Percentiles rank a stretch among this genome's conserved stretches.
Conservation (phyloP, 2,113 vertebrate species). For the Acanthochromis polyacanthus region DNA sequence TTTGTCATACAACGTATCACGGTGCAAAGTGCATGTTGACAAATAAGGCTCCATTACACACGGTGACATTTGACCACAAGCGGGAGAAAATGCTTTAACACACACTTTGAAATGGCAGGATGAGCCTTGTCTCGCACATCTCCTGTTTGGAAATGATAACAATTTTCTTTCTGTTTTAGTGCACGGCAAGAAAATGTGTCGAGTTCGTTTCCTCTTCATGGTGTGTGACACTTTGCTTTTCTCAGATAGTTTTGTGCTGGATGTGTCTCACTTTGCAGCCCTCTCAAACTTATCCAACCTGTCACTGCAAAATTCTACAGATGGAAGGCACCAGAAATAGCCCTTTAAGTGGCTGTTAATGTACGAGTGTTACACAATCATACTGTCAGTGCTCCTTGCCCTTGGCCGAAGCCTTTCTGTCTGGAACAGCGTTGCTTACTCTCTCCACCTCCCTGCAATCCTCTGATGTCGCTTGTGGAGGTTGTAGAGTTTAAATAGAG, state of each 20-base stretch:
- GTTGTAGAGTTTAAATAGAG: conserved; percentile 60
- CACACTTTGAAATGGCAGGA: background rate
- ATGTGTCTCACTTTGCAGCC: conserved; percentile 22
- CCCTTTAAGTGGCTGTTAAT: conserved; percentile 72
- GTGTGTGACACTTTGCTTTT: background rate
- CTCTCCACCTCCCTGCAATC: conserved; percentile 42
- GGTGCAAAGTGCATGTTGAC: conserved; percentile 30
- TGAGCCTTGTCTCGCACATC: background rate
- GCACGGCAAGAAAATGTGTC: background rate
- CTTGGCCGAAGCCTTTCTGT: conserved; percentile 61
- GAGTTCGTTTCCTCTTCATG: background rate
- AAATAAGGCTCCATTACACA: conserved; percentile 1
- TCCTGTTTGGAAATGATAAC: background rate
- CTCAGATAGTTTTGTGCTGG: background rate
- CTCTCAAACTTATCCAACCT: conserved; percentile 19
- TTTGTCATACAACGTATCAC: background rate
- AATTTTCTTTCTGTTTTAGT: background rate
- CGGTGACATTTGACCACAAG: conserved; percentile 15
- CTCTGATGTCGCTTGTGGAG: conserved; percentile 57
- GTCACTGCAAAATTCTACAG: conserved; percentile 52
- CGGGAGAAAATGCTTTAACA: conserved; percentile 1
- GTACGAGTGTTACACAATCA: conserved; percentile 61
- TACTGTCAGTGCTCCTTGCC: conserved; percentile 47
- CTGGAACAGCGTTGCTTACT: conserved; percentile 28
- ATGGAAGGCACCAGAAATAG: conserved; percentile 63